Conservation (phyloP, 2,888 invertebrate genomes). For the Cantharis flavilabris region DNA sequence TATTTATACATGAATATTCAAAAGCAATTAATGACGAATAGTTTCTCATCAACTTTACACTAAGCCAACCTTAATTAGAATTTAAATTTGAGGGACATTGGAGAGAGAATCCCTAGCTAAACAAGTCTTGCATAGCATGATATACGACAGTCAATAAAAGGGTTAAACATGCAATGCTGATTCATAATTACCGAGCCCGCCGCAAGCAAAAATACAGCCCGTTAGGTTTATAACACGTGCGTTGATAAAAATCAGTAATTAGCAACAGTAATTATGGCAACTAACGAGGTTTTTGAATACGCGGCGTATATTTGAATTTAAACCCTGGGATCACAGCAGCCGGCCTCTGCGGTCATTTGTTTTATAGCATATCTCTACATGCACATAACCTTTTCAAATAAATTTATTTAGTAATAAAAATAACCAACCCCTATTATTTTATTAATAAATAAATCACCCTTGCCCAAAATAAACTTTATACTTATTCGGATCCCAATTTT, state of each 20-base stretch:
- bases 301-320: conserved; percentile 41
- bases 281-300: conserved; percentile 54
- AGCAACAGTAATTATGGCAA: conserved; percentile 57
- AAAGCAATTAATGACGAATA: conserved; percentile 29
- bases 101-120: conserved; percentile 24
- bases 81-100: conserved; percentile 36
- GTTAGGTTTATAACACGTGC: conserved; percentile 53
- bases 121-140: conserved; percentile 43
- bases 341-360: conserved; percentile 49
- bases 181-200: conserved; percentile 49
- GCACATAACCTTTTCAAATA: conserved; percentile 34
- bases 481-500: neutral
- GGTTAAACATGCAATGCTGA: conserved; percentile 54
- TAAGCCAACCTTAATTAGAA: conserved; percentile 35
- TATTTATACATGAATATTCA: conserved; percentile 25
- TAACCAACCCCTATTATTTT: neutral
- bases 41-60: conserved; percentile 27
- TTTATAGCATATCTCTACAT: conserved; percentile 46
- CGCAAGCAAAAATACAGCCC: conserved; percentile 47
- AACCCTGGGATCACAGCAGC: conserved; percentile 45
- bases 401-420: conserved; percentile 25
- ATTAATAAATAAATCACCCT: neutral
- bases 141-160: conserved; percentile 53
- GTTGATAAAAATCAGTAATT: conserved; percentile 58
- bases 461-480: neutral